Conservation (phyloP, 2,888 invertebrate species). For the Epistrophe eligans region DNA sequence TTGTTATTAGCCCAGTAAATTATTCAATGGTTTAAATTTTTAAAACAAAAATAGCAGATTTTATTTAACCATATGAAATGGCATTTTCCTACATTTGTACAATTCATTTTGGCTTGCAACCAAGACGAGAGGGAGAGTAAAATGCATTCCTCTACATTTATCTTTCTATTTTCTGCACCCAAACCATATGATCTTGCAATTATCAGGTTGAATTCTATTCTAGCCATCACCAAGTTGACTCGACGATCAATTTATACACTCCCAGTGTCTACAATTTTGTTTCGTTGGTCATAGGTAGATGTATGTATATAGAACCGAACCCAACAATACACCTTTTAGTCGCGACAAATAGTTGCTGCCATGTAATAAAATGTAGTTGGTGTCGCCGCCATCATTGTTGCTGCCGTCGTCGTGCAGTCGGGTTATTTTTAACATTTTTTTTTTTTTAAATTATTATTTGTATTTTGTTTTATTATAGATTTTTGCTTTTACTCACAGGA, state of each 20-base stretch:
- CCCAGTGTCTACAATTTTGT: conserved; percentile 46
- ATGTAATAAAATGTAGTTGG: conserved; percentile 58
- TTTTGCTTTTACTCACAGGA: conserved; percentile 46
- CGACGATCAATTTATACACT: conserved; percentile 52
- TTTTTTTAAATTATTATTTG: conserved; percentile 34
- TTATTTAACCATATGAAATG: conserved; percentile 10
- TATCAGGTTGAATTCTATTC: conserved; percentile 58
- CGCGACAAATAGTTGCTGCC: conserved; percentile 73
- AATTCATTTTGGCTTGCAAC: conserved; percentile 23
- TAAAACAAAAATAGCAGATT: background rate
- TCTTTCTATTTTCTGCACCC: conserved; percentile 16
- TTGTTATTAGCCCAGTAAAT: background rate
- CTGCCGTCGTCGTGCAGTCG: conserved; percentile 28
- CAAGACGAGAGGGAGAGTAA: conserved; percentile 54
- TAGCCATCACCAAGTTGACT: conserved; percentile 35
- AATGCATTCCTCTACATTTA: conserved; percentile 24
- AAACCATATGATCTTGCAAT: conserved; percentile 40
- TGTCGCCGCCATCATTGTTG: conserved; percentile 56
- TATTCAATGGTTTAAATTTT: background rate
- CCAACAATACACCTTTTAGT: conserved; percentile 70
- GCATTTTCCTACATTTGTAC: background rate
- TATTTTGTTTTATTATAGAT: conserved; percentile 34
- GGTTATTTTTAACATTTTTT: conserved; percentile 63
- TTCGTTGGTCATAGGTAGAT: conserved; percentile 24
- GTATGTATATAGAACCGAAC: conserved; percentile 11